Percentiles rank a stretch among this genome's conserved stretches.
Conservation (phyloP, 2,888 invertebrate genomes). For the Formica aserva region DNA sequence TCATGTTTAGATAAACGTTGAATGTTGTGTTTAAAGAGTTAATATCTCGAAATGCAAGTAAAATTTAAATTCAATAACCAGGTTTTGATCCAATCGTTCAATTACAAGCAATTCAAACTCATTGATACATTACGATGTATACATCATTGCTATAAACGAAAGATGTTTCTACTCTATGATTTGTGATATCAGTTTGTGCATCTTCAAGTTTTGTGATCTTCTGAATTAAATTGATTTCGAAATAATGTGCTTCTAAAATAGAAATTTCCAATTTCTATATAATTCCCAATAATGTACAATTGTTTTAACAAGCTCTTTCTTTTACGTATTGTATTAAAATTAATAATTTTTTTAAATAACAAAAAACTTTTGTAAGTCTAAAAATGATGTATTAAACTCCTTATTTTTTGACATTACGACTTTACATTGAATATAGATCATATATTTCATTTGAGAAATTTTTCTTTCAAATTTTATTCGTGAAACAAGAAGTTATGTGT, state of each 20-base stretch:
- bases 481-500: neutral
- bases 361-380: neutral
- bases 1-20: neutral
- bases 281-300: neutral
- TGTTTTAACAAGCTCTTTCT: neutral
- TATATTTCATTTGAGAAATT: neutral
- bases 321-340: neutral
- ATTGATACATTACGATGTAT: neutral
- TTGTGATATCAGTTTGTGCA: neutral
- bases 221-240: neutral
- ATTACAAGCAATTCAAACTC: neutral
- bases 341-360: neutral
- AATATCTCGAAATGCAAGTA: neutral
- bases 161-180: neutral
- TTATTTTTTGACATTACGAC: neutral
- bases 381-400: neutral
- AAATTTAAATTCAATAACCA: slow-evolving; percentile 6
- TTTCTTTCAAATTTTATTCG: neutral
- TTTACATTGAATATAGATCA: neutral
- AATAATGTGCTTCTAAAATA: neutral
- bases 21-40: neutral
- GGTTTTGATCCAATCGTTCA: neutral
- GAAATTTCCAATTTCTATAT: neutral
- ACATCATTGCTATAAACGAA: neutral
- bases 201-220: neutral